Evolutionary conservation across 1,140 invertebrate species (phyloP).

Genomic region (Platyscapa corneri): DNA sequence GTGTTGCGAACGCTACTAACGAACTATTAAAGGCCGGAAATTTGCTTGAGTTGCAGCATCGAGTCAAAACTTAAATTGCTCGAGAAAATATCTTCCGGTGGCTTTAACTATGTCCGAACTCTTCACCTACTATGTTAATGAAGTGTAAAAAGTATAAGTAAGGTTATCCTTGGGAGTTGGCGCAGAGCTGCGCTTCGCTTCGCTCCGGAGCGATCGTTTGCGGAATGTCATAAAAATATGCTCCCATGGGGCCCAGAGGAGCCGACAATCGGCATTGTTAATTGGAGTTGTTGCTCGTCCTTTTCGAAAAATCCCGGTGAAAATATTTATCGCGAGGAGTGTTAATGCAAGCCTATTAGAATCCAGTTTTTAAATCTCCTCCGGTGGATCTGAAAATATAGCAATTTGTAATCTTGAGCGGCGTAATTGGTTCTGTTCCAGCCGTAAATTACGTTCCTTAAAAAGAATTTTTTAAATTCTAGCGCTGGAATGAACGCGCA

Average conservation of each 20-base stretch:
- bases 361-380: neutral
- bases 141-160: constrained; percentile 1
- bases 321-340: neutral
- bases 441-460: neutral
- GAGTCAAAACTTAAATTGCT: constrained; percentile 20
- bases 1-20: neutral
- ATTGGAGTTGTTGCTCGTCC: neutral
- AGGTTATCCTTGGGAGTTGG: neutral
- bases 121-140: neutral
- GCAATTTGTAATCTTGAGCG: constrained; percentile 23
- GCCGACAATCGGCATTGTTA: too few species aligned
- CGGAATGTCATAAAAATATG: neutral
- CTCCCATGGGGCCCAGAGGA: neutral
- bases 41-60: constrained; percentile 13
- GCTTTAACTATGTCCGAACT: neutral
- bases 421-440: constrained; percentile 12
- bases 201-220: neutral
- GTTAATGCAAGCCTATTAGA: neutral
- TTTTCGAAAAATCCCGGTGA: neutral
- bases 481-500: neutral
- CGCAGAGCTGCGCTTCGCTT: too few species aligned
- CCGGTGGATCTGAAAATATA: neutral
- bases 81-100: constrained; percentile 20
- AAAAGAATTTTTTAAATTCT: neutral
- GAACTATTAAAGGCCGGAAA: constrained; percentile 36